Conservation (phyloP, 2,888 invertebrate species). For the Meteorus cinctellus region DNA sequence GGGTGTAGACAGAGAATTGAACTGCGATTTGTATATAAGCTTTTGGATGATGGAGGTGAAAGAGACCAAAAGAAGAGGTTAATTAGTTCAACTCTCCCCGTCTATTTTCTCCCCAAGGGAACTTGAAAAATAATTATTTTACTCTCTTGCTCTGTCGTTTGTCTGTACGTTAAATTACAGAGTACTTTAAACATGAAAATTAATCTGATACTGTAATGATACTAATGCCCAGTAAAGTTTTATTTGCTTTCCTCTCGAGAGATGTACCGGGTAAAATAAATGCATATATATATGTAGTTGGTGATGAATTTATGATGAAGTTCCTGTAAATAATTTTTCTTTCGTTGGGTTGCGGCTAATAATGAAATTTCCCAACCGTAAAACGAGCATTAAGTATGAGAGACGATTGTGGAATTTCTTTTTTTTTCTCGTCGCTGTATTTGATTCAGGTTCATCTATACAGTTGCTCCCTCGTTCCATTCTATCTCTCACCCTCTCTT, state of each 20-base stretch:
- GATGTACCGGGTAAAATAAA: neutral
- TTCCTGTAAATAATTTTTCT: constrained; percentile 15
- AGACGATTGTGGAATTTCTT: neutral
- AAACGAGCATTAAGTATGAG: constrained; percentile 2
- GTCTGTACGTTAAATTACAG: constrained; percentile 26
- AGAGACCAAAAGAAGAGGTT: constrained; percentile 51
- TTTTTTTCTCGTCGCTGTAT: neutral
- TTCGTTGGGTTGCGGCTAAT: neutral
- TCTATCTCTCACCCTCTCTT: neutral
- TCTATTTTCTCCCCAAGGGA: constrained; percentile 25
- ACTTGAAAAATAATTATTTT: constrained; percentile 55
- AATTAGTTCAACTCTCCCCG: constrained; percentile 55
- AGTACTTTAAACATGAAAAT: constrained; percentile 31
- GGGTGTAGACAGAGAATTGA: constrained; percentile 8
- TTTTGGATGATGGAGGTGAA: constrained; percentile 36
- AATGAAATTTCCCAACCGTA: neutral
- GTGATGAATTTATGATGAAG: constrained; percentile 8
- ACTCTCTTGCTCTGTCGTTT: constrained; percentile 30
- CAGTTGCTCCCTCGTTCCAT: neutral
- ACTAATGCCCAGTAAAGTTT: constrained; percentile 20
- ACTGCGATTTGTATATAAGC: constrained; percentile 24
- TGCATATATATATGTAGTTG: neutral
- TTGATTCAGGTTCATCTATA: neutral
- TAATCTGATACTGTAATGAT: constrained; percentile 30
- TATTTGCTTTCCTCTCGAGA: neutral